Conservation (phyloP, 2,797 vertebrate species). For the Thamnophis elegans region DNA sequence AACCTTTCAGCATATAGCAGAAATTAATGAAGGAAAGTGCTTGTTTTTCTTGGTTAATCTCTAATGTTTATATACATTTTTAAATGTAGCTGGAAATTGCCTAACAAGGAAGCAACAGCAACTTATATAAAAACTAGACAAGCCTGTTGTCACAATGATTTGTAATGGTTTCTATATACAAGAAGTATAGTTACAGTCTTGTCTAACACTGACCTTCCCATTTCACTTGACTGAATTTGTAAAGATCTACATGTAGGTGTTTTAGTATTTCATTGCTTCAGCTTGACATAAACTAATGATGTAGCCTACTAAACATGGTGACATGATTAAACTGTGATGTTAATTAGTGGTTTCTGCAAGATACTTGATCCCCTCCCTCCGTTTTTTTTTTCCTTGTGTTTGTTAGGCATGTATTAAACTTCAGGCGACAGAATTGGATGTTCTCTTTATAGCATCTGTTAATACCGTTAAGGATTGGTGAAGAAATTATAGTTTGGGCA, state of each 20-base stretch:
- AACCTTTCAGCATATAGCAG: neutral
- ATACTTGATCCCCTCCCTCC: slow-evolving; percentile 55
- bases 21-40: slow-evolving; percentile 14
- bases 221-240: slow-evolving; percentile 72
- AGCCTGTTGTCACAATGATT: slow-evolving; percentile 44
- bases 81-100: slow-evolving; percentile 48
- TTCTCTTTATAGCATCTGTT: slow-evolving; percentile 52
- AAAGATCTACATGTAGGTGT: slow-evolving; percentile 67
- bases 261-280: slow-evolving; percentile 65
- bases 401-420: slow-evolving; percentile 57
- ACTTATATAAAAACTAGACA: slow-evolving; percentile 34
- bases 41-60: slow-evolving; percentile 31
- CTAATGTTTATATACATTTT: slow-evolving; percentile 1
- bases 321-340: slow-evolving; percentile 75
- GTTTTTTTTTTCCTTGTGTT: slow-evolving; percentile 58
- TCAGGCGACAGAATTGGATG: slow-evolving; percentile 58
- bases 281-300: slow-evolving; percentile 78
- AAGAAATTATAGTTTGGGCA: slow-evolving; percentile 54
- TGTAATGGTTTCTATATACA: slow-evolving; percentile 63
- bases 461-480: slow-evolving; percentile 53
- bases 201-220: slow-evolving; percentile 65
- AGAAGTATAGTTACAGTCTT: slow-evolving; percentile 54
- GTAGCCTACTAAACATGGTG: slow-evolving; percentile 70
- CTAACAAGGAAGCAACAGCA: slow-evolving; percentile 47
- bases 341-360: slow-evolving; percentile 72